Conservation (phyloP, 2,797 vertebrate species). For the Moxostoma hubbsi region DNA sequence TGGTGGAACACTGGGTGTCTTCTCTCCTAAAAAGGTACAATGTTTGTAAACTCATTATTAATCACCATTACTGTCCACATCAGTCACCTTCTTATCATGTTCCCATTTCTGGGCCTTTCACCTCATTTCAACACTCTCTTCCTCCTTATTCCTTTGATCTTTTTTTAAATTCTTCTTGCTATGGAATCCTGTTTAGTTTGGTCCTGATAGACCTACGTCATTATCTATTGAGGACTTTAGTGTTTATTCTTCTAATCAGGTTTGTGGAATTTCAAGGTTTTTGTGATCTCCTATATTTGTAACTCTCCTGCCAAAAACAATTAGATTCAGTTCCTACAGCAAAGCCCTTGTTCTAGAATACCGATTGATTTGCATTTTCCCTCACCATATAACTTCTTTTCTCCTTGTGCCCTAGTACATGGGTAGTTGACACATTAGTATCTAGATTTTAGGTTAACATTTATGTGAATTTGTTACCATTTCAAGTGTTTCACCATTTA, state of each 20-base stretch:
- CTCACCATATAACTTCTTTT: not conserved
- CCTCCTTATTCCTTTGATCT: not conserved
- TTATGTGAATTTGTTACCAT: too few species aligned
- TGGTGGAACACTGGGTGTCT: conserved; percentile 96
- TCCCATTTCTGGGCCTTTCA: not conserved
- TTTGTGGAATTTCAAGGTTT: conserved; percentile 74
- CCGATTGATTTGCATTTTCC: not conserved
- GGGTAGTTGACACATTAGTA: too few species aligned
- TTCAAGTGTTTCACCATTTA: too few species aligned
- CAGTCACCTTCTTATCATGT: not conserved
- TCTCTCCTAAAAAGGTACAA: conserved; percentile 98
- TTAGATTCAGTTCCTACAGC: not conserved
- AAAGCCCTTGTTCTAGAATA: not conserved
- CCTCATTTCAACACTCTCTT: conserved; percentile 40
- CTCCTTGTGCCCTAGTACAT: not conserved
- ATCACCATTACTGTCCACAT: conserved; percentile 7
- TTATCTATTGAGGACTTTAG: conserved; percentile 84
- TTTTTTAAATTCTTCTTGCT: conserved; percentile 58
- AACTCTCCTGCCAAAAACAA: too few species aligned
- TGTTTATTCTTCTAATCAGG: conserved; percentile 83
- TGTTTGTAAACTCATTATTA: not conserved
- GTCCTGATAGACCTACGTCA: conserved; percentile 73
- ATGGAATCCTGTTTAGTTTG: conserved; percentile 78
- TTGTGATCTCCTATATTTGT: not conserved
- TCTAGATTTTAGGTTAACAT: too few species aligned